These are phyloP conservation scores for Myotis brandtii DNA, from an alignment of 2,113 vertebrate species.

Conservation along the genomic window DNA sequence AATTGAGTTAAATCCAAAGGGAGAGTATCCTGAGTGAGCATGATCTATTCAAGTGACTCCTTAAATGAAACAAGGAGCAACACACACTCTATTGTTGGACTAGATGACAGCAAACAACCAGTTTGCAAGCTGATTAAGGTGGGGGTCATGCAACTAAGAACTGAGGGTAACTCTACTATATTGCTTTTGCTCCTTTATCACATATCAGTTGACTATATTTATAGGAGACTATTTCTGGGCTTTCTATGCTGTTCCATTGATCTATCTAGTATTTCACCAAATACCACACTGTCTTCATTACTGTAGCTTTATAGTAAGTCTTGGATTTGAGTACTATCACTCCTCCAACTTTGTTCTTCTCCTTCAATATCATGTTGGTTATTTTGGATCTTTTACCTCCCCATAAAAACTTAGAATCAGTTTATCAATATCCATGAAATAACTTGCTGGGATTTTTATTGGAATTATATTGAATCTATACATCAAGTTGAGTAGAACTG, in stretches of 20 bases:
- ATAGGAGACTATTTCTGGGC: not conserved
- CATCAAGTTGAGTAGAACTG: not conserved
- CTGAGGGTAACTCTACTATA: not conserved
- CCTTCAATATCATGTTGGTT: not conserved
- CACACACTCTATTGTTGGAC: not conserved
- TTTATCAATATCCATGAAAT: constrained; percentile 8
- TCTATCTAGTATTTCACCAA: not conserved
- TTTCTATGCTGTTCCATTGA: not conserved
- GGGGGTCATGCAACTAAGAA: fast-evolving
- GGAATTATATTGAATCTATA: not conserved
- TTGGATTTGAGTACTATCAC: not conserved
- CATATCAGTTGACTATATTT: not conserved
- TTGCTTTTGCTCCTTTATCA: not conserved
- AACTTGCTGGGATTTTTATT: not conserved
- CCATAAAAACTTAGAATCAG: not conserved
- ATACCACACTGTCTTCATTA: not conserved
- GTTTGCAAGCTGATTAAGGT: not conserved
- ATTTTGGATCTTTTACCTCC: not conserved
- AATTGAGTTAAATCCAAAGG: not conserved
- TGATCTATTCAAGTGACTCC: not conserved
- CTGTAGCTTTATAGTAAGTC: not conserved
- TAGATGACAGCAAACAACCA: not conserved
- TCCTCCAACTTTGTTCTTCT: not conserved
- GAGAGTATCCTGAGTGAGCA: not conserved
- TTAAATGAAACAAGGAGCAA: not conserved